Base-by-base conservation (phyloP, 2,888 invertebrate genomes). In the Adelognathus sp. region DNA sequence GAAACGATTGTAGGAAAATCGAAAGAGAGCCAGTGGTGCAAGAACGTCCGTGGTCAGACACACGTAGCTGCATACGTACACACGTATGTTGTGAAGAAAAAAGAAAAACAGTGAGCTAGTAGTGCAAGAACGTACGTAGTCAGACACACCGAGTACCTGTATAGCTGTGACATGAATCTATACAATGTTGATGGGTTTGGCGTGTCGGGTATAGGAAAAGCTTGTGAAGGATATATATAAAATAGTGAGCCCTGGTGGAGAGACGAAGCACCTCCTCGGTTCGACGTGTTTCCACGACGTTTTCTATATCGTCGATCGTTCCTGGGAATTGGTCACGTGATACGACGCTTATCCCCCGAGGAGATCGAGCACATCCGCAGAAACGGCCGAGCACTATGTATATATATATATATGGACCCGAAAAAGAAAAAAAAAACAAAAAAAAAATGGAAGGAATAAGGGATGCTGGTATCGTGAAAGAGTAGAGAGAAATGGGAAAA, bases 271-370 rank as follows among this genome's bases (percentile, higher is more conserved):
- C n/a, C 46, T 18, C 14, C 41, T 58, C 27, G 41, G 36, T 70
- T 64, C 27, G 46, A 70, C 58, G 52, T 46, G 24, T 58, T 67
- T 66, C 76, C 50, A 29, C 31, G 52, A 66, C 46, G 76, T 76
- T 72, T 67, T 72, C 61, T 72, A 66, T 72, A 76, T 71, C 70
- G 63, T 27, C 64, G 72, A 81, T 79, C 81, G 71, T 71, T 75
- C 70, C 76, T 60, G 72, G 61, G 76, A 81, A 81, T 81, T 73
- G 69, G 76, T 81, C 81, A 81, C 73, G 78, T 76, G 81, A 76
- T 76, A 71, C 70, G 63, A 71, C 60, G 67, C 58, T 76, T 69
- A 76, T 81, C 58, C 78, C 46, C 64, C 56, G 56, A 18, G 66
- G 78, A 70, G 64, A 75, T 64, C 56, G 58, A 41, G 63, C 52